Evolutionary conservation across 2,797 vertebrate species (phyloP), one percentile per base, ranked within the genome.

Genomic region (Phyllotis vaccarum): DNA sequence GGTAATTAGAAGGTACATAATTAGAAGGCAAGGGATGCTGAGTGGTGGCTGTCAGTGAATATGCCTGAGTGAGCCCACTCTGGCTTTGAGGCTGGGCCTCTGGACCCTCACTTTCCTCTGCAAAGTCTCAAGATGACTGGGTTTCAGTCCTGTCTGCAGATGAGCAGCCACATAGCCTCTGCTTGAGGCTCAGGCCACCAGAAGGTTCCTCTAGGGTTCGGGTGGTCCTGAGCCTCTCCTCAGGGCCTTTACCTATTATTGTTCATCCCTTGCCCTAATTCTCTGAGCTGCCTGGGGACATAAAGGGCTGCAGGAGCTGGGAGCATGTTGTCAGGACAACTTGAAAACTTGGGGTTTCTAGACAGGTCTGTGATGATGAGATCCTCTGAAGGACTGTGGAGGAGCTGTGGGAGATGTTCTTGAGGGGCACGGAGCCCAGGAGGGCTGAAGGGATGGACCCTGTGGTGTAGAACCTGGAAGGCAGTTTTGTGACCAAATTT

Each of bases 1-100:
- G 88, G 81, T 97, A 97, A 98, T 97, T 97, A 97, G 96, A 95
- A 93, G 94, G 95, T 62, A 0, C n/a, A 0, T 98, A 97, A 98
- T 98, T 97, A 95, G 94, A 96, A 94, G 96, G 96, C 68, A 0
- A 22, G 40, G 92, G 95, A 93, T 17, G 1, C 49, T 5, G 34
- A 86, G 96, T n/a, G 8, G 89, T 0, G 6, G 85, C 74, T 64
- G 96, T 96, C 86, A 90, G 93, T 90, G 92, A 80, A 9, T 89
- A 37, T 40, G 64, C 89, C 83, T 3, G 58, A 96, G 90, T 72
- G 86, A 93, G 81, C 66, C 49, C 85, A 56, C 34, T 2, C 86
- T 74, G 88, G 24, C 76, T 86, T 52, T n/a, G 16, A 64, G 76
- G 56, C 90, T 91, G 93, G 82, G 82, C 83, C 85, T 58, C 86